These are phyloP conservation scores for Dryadula phaetusa DNA, from an alignment of 2,888 invertebrate genomes.

Conservation along the genomic window DNA sequence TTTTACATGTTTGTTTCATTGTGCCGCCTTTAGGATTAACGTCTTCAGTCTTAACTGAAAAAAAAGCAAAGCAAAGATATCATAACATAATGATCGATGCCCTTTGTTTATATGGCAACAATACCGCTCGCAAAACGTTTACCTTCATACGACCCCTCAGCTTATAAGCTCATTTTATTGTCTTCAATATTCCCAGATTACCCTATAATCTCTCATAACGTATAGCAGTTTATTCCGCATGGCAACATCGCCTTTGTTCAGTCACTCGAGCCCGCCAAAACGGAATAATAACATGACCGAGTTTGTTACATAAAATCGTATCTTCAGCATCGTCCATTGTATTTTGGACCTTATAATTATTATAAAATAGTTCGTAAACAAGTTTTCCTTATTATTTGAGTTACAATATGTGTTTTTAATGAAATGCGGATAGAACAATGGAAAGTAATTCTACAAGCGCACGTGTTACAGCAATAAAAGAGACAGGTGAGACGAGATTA, in stretches of 20 bases:
- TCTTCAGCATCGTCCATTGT: slow-evolving; percentile 36
- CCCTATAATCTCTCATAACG: slow-evolving; percentile 81
- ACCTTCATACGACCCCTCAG: slow-evolving; percentile 61
- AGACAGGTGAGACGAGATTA: slow-evolving; percentile 80
- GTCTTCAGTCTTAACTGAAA: neutral
- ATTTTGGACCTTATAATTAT: slow-evolving; percentile 47
- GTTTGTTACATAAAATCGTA: slow-evolving; percentile 47
- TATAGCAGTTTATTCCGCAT: slow-evolving; percentile 83
- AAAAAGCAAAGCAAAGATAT: slow-evolving; percentile 23
- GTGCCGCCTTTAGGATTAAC: slow-evolving; percentile 17
- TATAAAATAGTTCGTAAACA: slow-evolving; percentile 27
- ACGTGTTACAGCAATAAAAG: slow-evolving; percentile 81
- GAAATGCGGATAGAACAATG: slow-evolving; percentile 76
- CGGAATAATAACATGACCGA: slow-evolving; percentile 77
- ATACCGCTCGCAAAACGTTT: slow-evolving; percentile 59
- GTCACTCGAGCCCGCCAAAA: slow-evolving; percentile 81
- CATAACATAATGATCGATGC: slow-evolving; percentile 43
- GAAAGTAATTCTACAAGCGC: slow-evolving; percentile 73
- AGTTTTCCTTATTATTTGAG: slow-evolving; percentile 46
- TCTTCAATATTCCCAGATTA: slow-evolving; percentile 85
- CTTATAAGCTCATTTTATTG: slow-evolving; percentile 80
- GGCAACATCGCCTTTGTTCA: slow-evolving; percentile 79
- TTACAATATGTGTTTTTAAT: slow-evolving; percentile 49
- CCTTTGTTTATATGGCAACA: slow-evolving; percentile 51
- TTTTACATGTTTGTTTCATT: slow-evolving; percentile 64